Evolutionary conservation across 2,113 vertebrate genomes (phyloP).

Genomic region (Leucosticte australis): DNA sequence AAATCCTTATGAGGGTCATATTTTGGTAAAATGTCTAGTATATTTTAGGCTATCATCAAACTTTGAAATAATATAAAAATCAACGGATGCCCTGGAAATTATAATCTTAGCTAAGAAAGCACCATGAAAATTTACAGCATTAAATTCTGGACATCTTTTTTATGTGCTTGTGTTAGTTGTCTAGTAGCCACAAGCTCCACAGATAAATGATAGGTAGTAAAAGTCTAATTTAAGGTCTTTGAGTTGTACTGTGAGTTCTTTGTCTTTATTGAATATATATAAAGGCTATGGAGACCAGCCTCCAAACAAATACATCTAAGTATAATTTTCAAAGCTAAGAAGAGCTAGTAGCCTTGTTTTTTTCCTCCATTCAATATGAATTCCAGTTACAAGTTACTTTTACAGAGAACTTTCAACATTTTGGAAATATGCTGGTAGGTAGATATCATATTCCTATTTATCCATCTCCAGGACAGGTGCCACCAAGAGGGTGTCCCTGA

Average conservation of each 20-base stretch:
- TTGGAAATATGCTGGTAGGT: neutral
- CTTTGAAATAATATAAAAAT: neutral
- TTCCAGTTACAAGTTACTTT: neutral
- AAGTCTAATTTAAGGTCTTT: neutral
- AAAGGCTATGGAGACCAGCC: neutral
- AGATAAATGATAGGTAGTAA: neutral
- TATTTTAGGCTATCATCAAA: neutral
- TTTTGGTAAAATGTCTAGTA: neutral
- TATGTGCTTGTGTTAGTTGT: neutral
- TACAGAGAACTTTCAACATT: neutral
- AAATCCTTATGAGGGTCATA: neutral
- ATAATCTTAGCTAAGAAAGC: neutral
- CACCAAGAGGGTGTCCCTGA: neutral
- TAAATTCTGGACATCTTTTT: neutral
- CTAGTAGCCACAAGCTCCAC: neutral
- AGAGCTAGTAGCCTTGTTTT: fast-evolving
- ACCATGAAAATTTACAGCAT: neutral
- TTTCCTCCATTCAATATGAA: neutral
- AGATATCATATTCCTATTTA: neutral
- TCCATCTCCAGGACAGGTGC: neutral
- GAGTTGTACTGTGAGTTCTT: neutral
- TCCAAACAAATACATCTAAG: neutral
- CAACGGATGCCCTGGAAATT: neutral
- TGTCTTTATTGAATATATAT: neutral
- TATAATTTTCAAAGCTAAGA: neutral